Base-by-base conservation (phyloP, 2,888 invertebrate species). In the Conus canariensis region DNA sequence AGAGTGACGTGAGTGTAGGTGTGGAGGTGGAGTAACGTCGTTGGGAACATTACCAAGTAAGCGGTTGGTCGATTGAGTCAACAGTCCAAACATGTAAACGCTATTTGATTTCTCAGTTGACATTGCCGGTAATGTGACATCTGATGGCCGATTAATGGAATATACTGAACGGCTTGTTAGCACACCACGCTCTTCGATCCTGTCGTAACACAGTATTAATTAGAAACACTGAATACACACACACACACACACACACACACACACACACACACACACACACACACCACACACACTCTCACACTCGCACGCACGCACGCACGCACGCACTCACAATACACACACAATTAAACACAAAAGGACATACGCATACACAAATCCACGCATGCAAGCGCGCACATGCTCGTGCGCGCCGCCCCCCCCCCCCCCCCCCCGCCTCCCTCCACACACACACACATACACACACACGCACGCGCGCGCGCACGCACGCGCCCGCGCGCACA, bases 231-330 rank as follows among this genome's bases (percentile, higher is more conserved):
- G 64, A 16, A 64, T 16, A 64, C 80, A 45, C 80, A 45, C 80
- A 80, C 14, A 80, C 80, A 80, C 80, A 80, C 80, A 80, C 80
- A 80, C 70, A 70, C n/a, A 70, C 70, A 70, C 22, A 22, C 70
- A 70, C 70, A 70, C 22, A 22, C 22, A n/a, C 70, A 70, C 70
- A 70, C 70, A 70, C 70, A 70, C 70, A 70, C 70, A 70, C 70
- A 70, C 70, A 70, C 22, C 58, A 19, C 58, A 45, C 82, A 82
- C 58, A 82, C 45, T 45, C 70, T 14, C 70, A 70, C 70, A 70
- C 70, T 6, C 70, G 7, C 70, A 70, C 70, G 7, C 22, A 22
- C 70, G 7, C 70, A 70, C 70, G 7, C 70, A 70, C 70, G 7
- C 70, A 70, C n/a, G 7, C 70, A 22, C 16, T 7, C 70, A 14